Conservation (phyloP, 2,113 vertebrate genomes). For the Gambusia affinis region DNA sequence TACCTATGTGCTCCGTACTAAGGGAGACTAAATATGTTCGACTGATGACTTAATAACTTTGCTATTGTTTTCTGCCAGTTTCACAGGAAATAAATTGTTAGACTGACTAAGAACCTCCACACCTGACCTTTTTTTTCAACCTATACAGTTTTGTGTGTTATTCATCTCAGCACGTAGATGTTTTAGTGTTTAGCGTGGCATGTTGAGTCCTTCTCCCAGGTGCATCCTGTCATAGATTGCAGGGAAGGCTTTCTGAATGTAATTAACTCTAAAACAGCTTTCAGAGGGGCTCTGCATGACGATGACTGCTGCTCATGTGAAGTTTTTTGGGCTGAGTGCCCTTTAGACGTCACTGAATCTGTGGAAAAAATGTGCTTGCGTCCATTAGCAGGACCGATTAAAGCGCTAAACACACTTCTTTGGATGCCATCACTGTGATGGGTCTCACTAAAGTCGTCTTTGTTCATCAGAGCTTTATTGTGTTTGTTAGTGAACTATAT, state of each 20-base stretch:
- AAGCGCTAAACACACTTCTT: constrained; percentile 28
- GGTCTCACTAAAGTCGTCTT: background rate
- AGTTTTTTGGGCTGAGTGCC: constrained; percentile 5
- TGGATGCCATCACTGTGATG: constrained; percentile 47
- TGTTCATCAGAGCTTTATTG: constrained; percentile 10
- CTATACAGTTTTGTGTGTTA: background rate
- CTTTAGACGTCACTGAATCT: constrained; percentile 18
- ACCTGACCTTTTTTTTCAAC: background rate
- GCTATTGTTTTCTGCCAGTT: background rate
- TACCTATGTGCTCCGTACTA: background rate
- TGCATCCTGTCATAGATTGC: background rate
- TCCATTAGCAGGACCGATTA: constrained; percentile 10
- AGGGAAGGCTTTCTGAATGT: constrained; percentile 36
- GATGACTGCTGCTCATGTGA: constrained; percentile 26
- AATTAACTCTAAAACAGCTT: constrained; percentile 23
- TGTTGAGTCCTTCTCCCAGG: constrained; percentile 12
- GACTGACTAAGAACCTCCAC: no score
- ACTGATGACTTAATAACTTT: background rate
- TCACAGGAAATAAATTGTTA: background rate
- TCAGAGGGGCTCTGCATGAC: constrained; percentile 18
- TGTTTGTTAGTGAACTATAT: constrained; percentile 1
- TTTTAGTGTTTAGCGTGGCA: constrained; percentile 16
- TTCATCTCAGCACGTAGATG: background rate
- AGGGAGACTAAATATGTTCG: background rate
- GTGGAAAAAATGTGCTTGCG: constrained; percentile 18